Evolutionary conservation across 2,797 vertebrate species (phyloP).

Genomic region (Hypotaenidia philippensis): DNA sequence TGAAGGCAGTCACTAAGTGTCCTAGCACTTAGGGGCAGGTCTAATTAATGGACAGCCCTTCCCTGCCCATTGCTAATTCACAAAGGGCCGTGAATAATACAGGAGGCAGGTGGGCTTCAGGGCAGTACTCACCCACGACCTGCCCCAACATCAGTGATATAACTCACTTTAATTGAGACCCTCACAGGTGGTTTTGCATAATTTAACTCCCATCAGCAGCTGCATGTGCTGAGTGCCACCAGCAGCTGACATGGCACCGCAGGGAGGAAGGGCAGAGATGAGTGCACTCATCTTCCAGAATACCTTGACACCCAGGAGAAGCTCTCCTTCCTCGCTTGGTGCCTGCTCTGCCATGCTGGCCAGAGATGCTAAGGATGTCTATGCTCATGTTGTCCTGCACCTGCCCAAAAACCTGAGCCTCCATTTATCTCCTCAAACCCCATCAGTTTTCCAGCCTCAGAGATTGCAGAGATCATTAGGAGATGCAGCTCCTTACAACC

Average conservation of each 20-base stretch:
- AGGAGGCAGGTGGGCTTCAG: slow-evolving; percentile 46
- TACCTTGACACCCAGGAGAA: fast-evolving
- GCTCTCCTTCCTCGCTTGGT: neutral
- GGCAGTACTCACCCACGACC: slow-evolving; percentile 55
- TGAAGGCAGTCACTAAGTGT: neutral
- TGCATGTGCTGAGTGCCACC: neutral
- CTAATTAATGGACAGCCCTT: slow-evolving; percentile 51
- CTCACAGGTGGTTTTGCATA: slow-evolving; percentile 55
- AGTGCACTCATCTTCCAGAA: neutral
- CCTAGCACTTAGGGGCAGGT: neutral
- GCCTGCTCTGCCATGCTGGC: neutral
- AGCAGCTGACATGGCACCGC: neutral
- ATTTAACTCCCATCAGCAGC: slow-evolving; percentile 61
- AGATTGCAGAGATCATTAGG: neutral
- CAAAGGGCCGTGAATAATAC: slow-evolving; percentile 68
- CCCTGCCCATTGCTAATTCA: slow-evolving; percentile 69
- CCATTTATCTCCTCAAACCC: neutral
- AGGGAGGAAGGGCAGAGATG: neutral
- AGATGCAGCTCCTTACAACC: neutral
- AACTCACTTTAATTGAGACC: slow-evolving; percentile 31
- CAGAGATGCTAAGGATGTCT: neutral
- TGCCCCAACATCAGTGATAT: slow-evolving; percentile 52
- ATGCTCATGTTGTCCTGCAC: fast-evolving
- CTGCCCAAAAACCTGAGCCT: neutral
- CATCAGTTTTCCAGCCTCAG: neutral